Evolutionary conservation across 92 coral and sea anemone species (phyloP), one percentile per base, ranked within the genome.

Genomic region (Zoanthus gigantus): DNA sequence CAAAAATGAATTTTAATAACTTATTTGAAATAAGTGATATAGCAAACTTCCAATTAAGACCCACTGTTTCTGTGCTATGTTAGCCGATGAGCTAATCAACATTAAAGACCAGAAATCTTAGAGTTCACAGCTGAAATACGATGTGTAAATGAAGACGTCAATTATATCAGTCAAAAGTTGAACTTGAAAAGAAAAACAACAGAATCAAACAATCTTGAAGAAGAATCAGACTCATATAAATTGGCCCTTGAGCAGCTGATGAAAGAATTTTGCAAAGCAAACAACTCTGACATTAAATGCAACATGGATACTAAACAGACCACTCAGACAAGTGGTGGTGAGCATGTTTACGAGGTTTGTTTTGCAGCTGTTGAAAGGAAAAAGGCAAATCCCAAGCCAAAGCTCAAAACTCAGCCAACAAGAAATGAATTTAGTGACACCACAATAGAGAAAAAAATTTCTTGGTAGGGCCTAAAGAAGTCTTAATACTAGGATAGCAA

Each of bases 161-260:
- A 32, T 63, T 47, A 9, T 12, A n/a, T 76, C 80, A 76, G 61
- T 47, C 48, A n/a, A 76, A 17, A 4, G 14, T 6, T 7, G 63
- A 47, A 0, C 63, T 76, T 76, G 80, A 76, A 48, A 57, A 15
- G 79, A 75, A 76, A 76, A 76, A 76, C 80, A 50, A 8, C 16
- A 74, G 78, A 74, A 74, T 74, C 58, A 23, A 15, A 52, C 18
- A 13, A 37, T 16, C 63, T 76, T 76, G 65, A 37, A 0, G 60
- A 75, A 32, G 58, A 47, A 44, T 50, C 48, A 63, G 80, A 76
- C 63, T 76, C 65, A 3, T 76, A 50, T 76, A 76, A 76, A 50
- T 76, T 76, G 48, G 80, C 80, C 13, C 80, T 76, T 18, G 80
- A 76, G 80, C 80, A 47, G 47, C 80, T 76, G 13, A 76, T 76